Evolutionary conservation across 1,140 invertebrate species (phyloP), one percentile per base, ranked within the genome.

Genomic region (Drosophila leontia): DNA sequence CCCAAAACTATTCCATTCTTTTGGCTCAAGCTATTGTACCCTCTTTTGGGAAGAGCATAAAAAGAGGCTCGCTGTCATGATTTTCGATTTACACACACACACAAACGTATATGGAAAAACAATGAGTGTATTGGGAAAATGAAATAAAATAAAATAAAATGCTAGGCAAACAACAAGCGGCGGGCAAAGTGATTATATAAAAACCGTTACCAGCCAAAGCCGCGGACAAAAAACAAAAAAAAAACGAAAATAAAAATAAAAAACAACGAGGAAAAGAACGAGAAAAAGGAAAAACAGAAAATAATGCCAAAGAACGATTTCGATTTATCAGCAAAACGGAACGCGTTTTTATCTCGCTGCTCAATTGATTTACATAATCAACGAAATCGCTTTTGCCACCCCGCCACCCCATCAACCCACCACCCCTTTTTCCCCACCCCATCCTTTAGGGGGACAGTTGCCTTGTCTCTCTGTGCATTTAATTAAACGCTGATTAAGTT

Each of bases 321-420:
- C 80, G 84, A 88, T 78, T 78, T 83, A 88, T 87, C 84, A 87
- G 83, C 83, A 78, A 70, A 82, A 86, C 42, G 50, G 7, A 75
- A 45, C 62, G 69, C 75, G 75, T 79, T 80, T 87, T 88, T 87
- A 80, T 80, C 84, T 87, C 84, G 84, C 64, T 60, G 58, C 65
- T 80, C 84, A 84, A 83, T 88, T 87, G 84, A 88, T 87, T 87
- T 88, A 87, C 84, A 87, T 87, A 88, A 87, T 87, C 77, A 87
- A 78, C 84, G 63, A 82, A 86, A 87, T 79, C 82, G 79, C 61
- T 72, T 69, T 85, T 68, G 45, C 69, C 65, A 39, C 47, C 29
- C 64, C 26, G 34, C 7, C 61, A n/a, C 44, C 71, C 45, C 57
- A 2, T 8, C 23, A 23, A 3, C 44, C 41, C 8, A 9, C 8